Evolutionary conservation across 2,888 invertebrate genomes (phyloP).

Genomic region (Tenthredo mesomela): DNA sequence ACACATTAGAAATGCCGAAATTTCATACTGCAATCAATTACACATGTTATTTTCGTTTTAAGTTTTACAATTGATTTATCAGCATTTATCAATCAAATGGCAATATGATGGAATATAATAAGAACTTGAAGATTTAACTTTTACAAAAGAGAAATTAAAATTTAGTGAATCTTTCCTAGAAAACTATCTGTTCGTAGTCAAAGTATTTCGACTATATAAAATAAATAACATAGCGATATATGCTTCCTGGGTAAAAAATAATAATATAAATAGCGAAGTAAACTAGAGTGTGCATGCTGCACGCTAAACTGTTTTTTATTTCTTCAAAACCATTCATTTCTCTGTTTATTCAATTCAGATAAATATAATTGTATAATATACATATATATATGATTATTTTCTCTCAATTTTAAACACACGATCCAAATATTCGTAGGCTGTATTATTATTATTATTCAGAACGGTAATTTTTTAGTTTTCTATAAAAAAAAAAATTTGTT

Average conservation of each 20-base stretch:
- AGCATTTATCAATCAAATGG: background rate
- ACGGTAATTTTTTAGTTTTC: constrained; percentile 24
- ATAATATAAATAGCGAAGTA: background rate
- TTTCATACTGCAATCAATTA: background rate
- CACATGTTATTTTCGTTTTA: background rate
- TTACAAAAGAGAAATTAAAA: background rate
- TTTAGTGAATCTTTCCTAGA: background rate
- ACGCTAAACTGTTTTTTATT: constrained; percentile 37
- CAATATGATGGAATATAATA: background rate
- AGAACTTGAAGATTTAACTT: background rate
- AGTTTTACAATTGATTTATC: background rate
- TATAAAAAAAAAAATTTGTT: background rate
- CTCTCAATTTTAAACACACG: background rate
- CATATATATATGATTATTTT: background rate
- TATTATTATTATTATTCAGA: constrained; percentile 15
- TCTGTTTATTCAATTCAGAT: constrained; percentile 53
- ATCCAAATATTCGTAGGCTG: constrained; percentile 10
- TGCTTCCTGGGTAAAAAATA: constrained; percentile 10
- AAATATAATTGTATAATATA: constrained; percentile 4
- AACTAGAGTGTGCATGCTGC: constrained; percentile 50
- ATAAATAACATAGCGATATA: background rate
- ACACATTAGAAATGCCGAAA: background rate
- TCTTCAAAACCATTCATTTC: constrained; percentile 33
- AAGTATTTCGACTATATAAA: background rate
- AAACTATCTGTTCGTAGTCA: background rate